These are phyloP conservation scores for Terrapene triunguis DNA, from an alignment of 2,113 vertebrate genomes.

Conservation along the genomic window DNA sequence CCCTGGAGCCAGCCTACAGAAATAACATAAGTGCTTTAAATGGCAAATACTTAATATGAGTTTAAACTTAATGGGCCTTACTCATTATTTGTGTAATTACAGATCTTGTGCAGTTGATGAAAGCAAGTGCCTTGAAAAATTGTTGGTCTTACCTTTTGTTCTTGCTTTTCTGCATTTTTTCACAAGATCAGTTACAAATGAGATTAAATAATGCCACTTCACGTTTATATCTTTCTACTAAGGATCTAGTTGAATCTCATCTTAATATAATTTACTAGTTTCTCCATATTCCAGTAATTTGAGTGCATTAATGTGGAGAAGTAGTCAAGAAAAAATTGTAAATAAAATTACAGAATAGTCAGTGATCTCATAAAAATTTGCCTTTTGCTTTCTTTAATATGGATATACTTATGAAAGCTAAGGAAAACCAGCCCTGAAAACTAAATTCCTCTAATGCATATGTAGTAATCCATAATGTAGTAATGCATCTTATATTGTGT, in stretches of 20 bases:
- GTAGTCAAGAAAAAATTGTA: neutral
- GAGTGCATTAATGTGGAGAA: neutral
- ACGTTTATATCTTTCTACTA: constrained; percentile 55
- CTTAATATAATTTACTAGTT: constrained; percentile 1
- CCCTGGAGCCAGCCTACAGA: neutral
- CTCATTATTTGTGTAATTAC: constrained; percentile 57
- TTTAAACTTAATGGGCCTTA: constrained; percentile 38
- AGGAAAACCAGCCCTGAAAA: neutral
- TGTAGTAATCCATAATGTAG: neutral
- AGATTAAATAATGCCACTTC: constrained; percentile 22
- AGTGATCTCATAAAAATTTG: neutral
- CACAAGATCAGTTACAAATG: constrained; percentile 40
- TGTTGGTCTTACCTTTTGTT: constrained; percentile 58
- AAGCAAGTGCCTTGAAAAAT: constrained; percentile 57
- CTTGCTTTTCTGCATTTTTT: constrained; percentile 1
- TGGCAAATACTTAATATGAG: constrained; percentile 27
- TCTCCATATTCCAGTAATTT: neutral
- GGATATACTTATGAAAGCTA: constrained; percentile 5
- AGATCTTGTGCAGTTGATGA: constrained; percentile 45
- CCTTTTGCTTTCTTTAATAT: neutral
- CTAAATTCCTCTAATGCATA: constrained; percentile 21
- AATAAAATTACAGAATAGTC: neutral
- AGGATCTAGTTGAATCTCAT: constrained; percentile 30
- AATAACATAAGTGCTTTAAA: neutral
- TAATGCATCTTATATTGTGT: neutral